Conservation (phyloP, 2,888 invertebrate species). For the Protodeltote pygarga region DNA sequence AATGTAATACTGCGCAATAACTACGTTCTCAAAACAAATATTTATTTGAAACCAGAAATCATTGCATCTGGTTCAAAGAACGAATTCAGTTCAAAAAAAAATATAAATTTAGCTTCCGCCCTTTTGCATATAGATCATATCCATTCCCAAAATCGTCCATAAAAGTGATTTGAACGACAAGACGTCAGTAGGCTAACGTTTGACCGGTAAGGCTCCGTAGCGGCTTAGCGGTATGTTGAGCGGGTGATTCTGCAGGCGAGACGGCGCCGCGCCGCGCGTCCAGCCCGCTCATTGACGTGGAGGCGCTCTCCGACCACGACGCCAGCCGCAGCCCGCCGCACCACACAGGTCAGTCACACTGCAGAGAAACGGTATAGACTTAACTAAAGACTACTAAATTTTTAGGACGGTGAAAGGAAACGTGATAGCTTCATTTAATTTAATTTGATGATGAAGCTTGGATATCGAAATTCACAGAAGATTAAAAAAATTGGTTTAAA, state of each 20-base stretch:
- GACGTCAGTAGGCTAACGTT: slow-evolving; percentile 48
- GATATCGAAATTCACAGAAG: no score
- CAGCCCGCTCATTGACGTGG: slow-evolving; percentile 90
- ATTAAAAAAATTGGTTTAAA: no score
- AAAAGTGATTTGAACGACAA: slow-evolving; percentile 40
- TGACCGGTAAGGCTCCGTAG: slow-evolving; percentile 54
- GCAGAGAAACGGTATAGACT: slow-evolving; percentile 77
- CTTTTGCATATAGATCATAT: no score
- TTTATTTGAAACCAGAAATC: neutral
- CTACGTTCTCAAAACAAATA: neutral
- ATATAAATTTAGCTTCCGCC: slow-evolving; percentile 40
- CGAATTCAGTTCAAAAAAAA: slow-evolving; percentile 14
- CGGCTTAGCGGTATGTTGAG: slow-evolving; percentile 56
- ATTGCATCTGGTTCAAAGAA: slow-evolving; percentile 12
- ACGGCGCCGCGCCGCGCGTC: slow-evolving; percentile 87
- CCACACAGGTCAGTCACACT: slow-evolving; percentile 87
- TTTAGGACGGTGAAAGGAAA: no score
- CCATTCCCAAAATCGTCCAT: slow-evolving; percentile 44
- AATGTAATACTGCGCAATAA: no score
- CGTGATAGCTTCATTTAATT: no score
- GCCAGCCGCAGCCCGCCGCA: slow-evolving; percentile 82
- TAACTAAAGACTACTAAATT: slow-evolving; percentile 17
- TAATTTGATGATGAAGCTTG: no score
- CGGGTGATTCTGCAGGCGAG: slow-evolving; percentile 86
- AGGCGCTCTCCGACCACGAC: slow-evolving; percentile 88